Evolutionary conservation across 2,797 vertebrate genomes (phyloP).

Genomic region (Podarcis lilfordi): DNA sequence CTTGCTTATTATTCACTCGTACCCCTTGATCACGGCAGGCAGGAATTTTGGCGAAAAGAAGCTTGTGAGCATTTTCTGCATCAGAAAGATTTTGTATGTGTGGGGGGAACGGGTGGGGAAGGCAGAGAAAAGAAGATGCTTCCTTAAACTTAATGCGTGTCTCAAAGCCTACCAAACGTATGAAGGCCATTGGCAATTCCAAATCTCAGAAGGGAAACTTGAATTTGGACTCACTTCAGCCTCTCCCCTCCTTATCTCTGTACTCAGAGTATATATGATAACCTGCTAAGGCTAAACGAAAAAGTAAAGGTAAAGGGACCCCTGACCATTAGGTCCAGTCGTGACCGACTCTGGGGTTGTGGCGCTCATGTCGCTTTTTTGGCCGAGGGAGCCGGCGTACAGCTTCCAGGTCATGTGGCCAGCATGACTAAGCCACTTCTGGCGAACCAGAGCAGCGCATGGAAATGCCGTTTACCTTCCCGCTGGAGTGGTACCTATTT

Average conservation of each 20-base stretch:
- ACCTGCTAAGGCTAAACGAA: background rate
- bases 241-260: background rate
- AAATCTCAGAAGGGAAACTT: background rate
- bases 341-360: no score
- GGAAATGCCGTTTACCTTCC: no score
- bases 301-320: no score
- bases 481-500: no score
- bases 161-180: background rate
- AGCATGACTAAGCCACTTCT: no score
- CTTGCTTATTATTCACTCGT: slow-evolving; percentile 37
- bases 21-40: slow-evolving; percentile 12
- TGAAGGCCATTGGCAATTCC: background rate
- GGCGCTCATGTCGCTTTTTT: no score
- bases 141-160: background rate
- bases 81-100: background rate
- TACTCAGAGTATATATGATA: background rate
- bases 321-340: no score
- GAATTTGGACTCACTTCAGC: background rate
- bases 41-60: background rate
- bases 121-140: slow-evolving; percentile 18
- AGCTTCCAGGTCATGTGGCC: no score
- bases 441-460: no score
- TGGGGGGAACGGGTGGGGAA: background rate
- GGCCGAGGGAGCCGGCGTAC: no score
- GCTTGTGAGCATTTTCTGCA: background rate